phyloP scores from a whole-genome alignment of 2,888 invertebrate species.

The Synergus laeviventris region DNA sequence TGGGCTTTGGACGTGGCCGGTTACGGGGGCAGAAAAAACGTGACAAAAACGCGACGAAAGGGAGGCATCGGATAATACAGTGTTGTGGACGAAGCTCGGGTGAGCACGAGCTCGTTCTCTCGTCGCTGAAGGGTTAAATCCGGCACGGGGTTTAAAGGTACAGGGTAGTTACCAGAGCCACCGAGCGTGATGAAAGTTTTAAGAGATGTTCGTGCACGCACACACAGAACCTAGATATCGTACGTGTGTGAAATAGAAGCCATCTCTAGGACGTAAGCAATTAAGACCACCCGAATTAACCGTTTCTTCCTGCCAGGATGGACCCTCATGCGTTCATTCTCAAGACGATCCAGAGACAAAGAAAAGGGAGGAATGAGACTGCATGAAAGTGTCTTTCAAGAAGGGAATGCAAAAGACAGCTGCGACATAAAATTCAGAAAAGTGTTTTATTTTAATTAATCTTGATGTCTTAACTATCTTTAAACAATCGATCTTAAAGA shows the following conservation, averaged over 20 bases:
- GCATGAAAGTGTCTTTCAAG: conserved; percentile 38
- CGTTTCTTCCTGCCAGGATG: conserved; percentile 35
- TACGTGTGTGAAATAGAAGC: conserved; percentile 38
- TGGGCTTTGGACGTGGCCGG: conserved; percentile 70
- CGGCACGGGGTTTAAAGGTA: conserved; percentile 41
- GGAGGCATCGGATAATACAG: conserved; percentile 49
- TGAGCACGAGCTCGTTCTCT: conserved; percentile 45
- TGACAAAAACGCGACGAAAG: conserved; percentile 65
- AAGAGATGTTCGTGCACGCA: conserved; percentile 19
- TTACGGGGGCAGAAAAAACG: conserved; percentile 56
- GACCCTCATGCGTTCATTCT: neutral
- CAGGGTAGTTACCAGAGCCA: conserved; percentile 34
- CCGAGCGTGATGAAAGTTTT: conserved; percentile 39
- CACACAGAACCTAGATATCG: neutral
- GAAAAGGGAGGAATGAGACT: conserved; percentile 46
- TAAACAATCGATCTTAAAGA: neutral
- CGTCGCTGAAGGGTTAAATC: conserved; percentile 52
- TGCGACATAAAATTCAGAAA: neutral
- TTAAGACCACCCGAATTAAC: conserved; percentile 39
- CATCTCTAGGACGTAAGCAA: conserved; percentile 35
- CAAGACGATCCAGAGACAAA: conserved; percentile 38
- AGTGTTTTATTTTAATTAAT: neutral
- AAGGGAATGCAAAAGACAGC: conserved; percentile 28
- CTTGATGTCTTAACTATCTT: neutral
- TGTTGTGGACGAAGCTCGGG: conserved; percentile 43